phyloP scores from a whole-genome alignment of 2,888 invertebrate genomes.

The Drosophila aldrichi region DNA sequence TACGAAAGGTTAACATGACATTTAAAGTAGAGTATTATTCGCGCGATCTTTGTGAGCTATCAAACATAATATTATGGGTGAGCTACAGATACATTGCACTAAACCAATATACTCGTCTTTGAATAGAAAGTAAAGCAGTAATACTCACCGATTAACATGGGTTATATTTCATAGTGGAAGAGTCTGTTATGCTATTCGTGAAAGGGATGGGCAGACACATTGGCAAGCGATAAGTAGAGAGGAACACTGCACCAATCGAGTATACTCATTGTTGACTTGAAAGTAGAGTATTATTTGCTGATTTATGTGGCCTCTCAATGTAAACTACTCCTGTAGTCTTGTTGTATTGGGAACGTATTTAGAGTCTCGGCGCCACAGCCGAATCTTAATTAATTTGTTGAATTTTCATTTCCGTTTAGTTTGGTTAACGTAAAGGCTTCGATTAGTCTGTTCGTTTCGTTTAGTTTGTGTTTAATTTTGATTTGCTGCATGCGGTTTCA shows the following conservation, averaged over 20 bases:
- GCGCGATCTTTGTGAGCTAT: background rate
- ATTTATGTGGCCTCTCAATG: background rate
- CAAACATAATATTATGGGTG: background rate
- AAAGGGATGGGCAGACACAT: too few species aligned
- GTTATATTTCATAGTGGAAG: background rate
- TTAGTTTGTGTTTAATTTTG: conserved; percentile 6
- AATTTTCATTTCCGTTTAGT: background rate
- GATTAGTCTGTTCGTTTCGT: background rate
- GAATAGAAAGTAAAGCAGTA: background rate
- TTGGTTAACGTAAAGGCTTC: background rate
- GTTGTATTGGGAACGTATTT: background rate
- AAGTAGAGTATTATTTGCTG: conserved; percentile 2
- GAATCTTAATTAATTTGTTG: conserved; percentile 8
- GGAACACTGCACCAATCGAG: background rate
- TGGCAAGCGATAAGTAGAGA: background rate
- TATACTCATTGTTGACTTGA: background rate
- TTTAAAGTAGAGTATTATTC: background rate
- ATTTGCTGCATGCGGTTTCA: conserved; percentile 17
- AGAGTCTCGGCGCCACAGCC: background rate
- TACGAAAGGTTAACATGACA: too few species aligned
- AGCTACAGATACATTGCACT: background rate
- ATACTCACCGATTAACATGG: background rate
- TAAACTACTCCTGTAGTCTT: background rate
- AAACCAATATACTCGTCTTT: background rate
- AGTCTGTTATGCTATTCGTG: background rate